Conservation (phyloP, 2,888 invertebrate species). For the Malthinus seriepunctatus region DNA sequence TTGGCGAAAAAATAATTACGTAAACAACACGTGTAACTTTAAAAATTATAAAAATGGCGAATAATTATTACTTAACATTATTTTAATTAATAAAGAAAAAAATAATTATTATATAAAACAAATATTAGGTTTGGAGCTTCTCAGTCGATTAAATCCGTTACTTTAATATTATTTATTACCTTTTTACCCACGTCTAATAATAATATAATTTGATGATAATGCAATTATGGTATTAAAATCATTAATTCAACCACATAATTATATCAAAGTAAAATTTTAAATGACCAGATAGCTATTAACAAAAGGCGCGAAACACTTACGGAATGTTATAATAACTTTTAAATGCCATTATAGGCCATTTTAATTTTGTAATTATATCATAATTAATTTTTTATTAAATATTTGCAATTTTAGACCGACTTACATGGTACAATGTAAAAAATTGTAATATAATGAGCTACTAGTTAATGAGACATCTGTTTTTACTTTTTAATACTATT, state of each 20-base stretch:
- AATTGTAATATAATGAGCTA: too few species aligned
- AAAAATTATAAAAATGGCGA: conserved; percentile 10
- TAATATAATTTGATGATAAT: conserved; percentile 27
- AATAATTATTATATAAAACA: conserved; percentile 22
- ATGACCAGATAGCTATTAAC: conserved; percentile 10
- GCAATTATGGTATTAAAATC: conserved; percentile 24
- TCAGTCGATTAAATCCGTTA: conserved; percentile 15
- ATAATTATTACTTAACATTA: conserved; percentile 19
- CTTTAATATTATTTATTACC: conserved; percentile 16
- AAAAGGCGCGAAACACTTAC: conserved; percentile 16
- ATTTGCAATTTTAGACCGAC: too few species aligned
- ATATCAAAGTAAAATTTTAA: conserved; percentile 14
- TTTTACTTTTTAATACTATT: too few species aligned
- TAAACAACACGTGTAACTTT: background rate
- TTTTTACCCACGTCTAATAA: conserved; percentile 22
- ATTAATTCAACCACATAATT: conserved; percentile 17
- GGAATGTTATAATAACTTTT: conserved; percentile 10
- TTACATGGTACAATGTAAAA: too few species aligned
- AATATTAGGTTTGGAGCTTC: conserved; percentile 19
- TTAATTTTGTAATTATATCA: conserved; percentile 4
- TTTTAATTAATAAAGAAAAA: conserved; percentile 20
- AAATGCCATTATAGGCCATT: conserved; percentile 7
- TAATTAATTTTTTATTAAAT: background rate
- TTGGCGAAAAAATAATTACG: background rate
- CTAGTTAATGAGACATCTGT: too few species aligned